phyloP scores from a whole-genome alignment of 1,140 invertebrate genomes.

The Danaus melanippus region DNA sequence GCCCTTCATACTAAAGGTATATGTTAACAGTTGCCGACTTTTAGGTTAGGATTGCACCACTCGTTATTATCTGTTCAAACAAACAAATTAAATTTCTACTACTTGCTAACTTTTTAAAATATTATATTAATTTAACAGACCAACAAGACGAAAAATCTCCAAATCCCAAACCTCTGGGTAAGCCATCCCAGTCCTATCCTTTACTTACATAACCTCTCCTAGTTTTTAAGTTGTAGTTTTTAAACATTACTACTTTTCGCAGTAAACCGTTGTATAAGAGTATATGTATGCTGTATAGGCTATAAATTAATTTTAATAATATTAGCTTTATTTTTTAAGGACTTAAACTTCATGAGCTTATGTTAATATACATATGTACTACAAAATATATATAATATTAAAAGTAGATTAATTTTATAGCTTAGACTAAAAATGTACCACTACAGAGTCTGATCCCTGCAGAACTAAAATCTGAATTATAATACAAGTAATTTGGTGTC shows the following conservation, averaged over 20 bases:
- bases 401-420: too few species aligned
- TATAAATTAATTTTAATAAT: too few species aligned
- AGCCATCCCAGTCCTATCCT: constrained; percentile 24
- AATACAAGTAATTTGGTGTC: constrained; percentile 13
- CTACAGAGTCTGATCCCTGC: constrained; percentile 16
- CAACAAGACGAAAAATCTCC: constrained; percentile 31
- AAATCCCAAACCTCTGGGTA: constrained; percentile 50
- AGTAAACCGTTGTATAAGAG: too few species aligned
- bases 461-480: constrained; percentile 23
- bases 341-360: too few species aligned
- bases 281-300: too few species aligned
- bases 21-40: constrained; percentile 30
- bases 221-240: neutral
- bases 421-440: too few species aligned
- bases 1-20: constrained; percentile 80
- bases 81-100: constrained; percentile 6
- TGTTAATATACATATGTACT: too few species aligned
- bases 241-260: too few species aligned
- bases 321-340: too few species aligned
- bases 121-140: constrained; percentile 26
- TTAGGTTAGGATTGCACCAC: constrained; percentile 62
- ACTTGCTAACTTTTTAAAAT: constrained; percentile 9
- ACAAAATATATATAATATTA: too few species aligned
- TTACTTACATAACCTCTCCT: constrained; percentile 9
- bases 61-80: constrained; percentile 2